These are phyloP conservation scores for Nemurella pictetii DNA, from an alignment of 2,888 invertebrate genomes.

Conservation along the genomic window DNA sequence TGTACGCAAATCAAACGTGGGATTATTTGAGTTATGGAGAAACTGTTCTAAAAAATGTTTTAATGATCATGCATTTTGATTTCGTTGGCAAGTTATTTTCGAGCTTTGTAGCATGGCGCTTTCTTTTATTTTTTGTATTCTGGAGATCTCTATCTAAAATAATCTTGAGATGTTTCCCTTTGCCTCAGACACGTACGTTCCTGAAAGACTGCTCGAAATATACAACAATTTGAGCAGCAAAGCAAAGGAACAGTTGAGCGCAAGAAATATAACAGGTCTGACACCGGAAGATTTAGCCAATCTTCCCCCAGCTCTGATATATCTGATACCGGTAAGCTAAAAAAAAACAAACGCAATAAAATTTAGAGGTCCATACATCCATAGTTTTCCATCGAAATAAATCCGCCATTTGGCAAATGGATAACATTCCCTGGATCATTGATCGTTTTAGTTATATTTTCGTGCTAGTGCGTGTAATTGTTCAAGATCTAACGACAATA, in stretches of 20 bases:
- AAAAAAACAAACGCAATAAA: neutral
- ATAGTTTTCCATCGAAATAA: too few relatives aligned
- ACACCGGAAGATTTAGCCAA: conserved; percentile 20
- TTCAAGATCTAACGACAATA: too few relatives aligned
- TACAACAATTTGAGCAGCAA: conserved; percentile 25
- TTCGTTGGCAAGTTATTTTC: neutral
- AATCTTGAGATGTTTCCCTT: neutral
- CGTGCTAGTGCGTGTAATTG: too few relatives aligned
- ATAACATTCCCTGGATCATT: too few relatives aligned
- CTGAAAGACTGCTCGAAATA: conserved; percentile 30
- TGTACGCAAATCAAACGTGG: neutral
- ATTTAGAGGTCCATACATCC: too few relatives aligned
- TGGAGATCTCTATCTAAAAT: neutral
- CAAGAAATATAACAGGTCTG: conserved; percentile 15
- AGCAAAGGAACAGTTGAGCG: neutral
- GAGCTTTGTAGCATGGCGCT: neutral
- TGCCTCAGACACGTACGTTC: neutral
- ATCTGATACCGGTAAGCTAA: conserved; percentile 37
- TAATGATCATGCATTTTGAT: too few relatives aligned
- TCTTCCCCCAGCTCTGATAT: conserved; percentile 29
- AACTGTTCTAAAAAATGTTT: neutral
- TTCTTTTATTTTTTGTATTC: neutral
- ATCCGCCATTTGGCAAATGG: too few relatives aligned
- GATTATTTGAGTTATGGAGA: neutral
- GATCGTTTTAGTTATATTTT: too few relatives aligned